Base-by-base conservation (phyloP, 2,113 vertebrate species). In the Erythrocercus mccallii region DNA sequence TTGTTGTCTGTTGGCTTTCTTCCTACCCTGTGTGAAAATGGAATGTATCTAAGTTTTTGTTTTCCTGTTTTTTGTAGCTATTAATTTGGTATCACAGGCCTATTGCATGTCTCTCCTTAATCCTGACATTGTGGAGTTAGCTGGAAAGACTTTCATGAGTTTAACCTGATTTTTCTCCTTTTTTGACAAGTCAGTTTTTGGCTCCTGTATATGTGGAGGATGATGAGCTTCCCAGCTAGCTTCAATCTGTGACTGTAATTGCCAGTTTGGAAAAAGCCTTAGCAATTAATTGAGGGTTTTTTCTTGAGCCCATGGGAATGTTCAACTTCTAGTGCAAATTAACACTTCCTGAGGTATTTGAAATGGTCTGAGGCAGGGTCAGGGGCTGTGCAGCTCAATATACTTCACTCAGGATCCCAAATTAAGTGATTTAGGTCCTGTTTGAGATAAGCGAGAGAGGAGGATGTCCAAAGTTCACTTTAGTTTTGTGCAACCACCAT, bases 41-140 rank as follows among this genome's bases (percentile, higher is more conserved):
- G 11, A 65, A 65, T 44, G 6, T 35, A 37, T 48, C 27, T 33
- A 18, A 28, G 8, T n/a, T 80, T 68, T 77, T 81, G 22, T 12
- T 21, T 37, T 86, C 12, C 10, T 48, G 9, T 0, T 27, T 92
- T 79, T 47, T n/a, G 10, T 58, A 58, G 47, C 3, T 70, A 14
- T 5, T 47, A 6, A 40, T 54, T 71, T 62, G 22, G 9, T 66
- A 58, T 15, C 4, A 5, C 11, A 57, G 21, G 6, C 11, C 28
- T 20, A 15, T 50, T 62, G 44, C 4, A 3, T 31, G 2, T 57
- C 24, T n/a, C 10, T 68, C 58, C n/a, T 57, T 61, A 85, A 66
- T 73, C 35, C 28, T 2, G 6, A 0, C 19, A 3, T 19, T 57
- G 27, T 70, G 45, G 7, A 19, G 1, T 60, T 66, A 70, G 18